A percentile compares a stretch with the other conserved stretches of the same genome.
These are phyloP conservation scores for Cerastis rubricosa DNA, from an alignment of 2,888 invertebrate genomes.

Conservation along the genomic window DNA sequence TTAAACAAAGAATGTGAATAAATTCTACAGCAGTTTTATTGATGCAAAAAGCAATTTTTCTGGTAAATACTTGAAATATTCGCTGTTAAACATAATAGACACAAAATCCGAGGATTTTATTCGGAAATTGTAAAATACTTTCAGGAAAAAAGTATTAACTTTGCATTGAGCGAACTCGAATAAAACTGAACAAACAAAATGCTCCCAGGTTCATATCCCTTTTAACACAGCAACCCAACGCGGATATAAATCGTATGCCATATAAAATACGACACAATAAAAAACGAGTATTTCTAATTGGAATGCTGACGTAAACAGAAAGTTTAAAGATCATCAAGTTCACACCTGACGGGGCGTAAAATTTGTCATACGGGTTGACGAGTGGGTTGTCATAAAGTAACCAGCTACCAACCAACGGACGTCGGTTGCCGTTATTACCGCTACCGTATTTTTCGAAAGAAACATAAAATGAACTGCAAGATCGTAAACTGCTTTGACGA, in stretches of 20 bases:
- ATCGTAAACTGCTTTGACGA: constrained; percentile 28
- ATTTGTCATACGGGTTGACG: constrained; percentile 59
- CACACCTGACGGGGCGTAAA: constrained; percentile 70
- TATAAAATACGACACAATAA: constrained; percentile 59
- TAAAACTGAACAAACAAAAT: background rate
- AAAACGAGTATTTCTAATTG: constrained; percentile 73
- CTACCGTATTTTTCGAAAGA: constrained; percentile 27
- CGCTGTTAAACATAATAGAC: background rate
- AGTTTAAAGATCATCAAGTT: constrained; percentile 76
- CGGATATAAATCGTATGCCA: constrained; percentile 43
- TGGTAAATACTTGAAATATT: background rate
- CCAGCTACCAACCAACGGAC: constrained; percentile 25
- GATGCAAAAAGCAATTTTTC: background rate
- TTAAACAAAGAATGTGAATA: background rate
- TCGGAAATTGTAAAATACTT: background rate
- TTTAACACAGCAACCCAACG: background rate
- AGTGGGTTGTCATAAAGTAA: constrained; percentile 59
- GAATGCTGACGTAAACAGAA: constrained; percentile 67
- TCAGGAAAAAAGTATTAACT: background rate
- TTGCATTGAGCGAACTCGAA: background rate
- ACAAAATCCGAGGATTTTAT: background rate
- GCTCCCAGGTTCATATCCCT: too few species aligned
- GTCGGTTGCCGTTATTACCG: constrained; percentile 9
- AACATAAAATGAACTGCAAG: constrained; percentile 19
- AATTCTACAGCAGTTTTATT: too few species aligned